phyloP scores from a whole-genome alignment of 2,888 invertebrate species.

The Pyrgus malvae region DNA sequence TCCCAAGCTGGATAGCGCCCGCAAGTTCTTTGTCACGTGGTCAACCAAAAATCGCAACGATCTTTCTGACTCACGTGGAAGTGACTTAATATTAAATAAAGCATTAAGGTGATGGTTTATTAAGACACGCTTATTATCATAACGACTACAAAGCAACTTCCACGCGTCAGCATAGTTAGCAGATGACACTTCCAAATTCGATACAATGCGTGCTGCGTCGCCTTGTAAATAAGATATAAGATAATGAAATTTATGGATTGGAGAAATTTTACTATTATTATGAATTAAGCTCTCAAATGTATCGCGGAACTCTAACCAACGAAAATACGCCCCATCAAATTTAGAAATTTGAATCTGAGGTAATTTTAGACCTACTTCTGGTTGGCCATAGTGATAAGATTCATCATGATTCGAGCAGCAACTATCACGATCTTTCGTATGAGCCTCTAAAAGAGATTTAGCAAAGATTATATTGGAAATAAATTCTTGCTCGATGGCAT shows the following conservation, averaged over 20 bases:
- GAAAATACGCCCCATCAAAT: slow-evolving; percentile 29
- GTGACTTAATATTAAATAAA: slow-evolving; percentile 31
- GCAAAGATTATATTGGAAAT: too few species aligned
- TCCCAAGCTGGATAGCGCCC: slow-evolving; percentile 34
- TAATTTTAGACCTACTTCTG: slow-evolving; percentile 2
- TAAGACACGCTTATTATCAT: slow-evolving; percentile 30
- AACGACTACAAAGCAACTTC: slow-evolving; percentile 33
- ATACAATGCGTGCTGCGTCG: slow-evolving; percentile 26
- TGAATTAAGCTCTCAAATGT: slow-evolving; percentile 29
- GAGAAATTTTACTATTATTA: slow-evolving; percentile 18
- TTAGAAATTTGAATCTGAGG: slow-evolving; percentile 29
- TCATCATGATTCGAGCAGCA: too few species aligned
- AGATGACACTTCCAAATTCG: slow-evolving; percentile 31
- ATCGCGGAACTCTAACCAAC: slow-evolving; percentile 31
- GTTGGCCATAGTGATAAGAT: too few species aligned
- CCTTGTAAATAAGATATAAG: slow-evolving; percentile 27
- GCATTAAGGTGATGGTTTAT: slow-evolving; percentile 36
- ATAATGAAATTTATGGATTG: slow-evolving; percentile 29
- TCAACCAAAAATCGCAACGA: slow-evolving; percentile 35
- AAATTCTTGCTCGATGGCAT: too few species aligned
- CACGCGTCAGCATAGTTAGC: slow-evolving; percentile 36
- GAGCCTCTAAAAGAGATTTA: too few species aligned
- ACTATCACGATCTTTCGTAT: too few species aligned
- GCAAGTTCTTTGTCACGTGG: slow-evolving; percentile 38
- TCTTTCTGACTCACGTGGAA: slow-evolving; percentile 33